Evolutionary conservation across 2,797 vertebrate species (phyloP), one percentile per base, ranked within the genome.

Genomic region (Characodon lateralis): DNA sequence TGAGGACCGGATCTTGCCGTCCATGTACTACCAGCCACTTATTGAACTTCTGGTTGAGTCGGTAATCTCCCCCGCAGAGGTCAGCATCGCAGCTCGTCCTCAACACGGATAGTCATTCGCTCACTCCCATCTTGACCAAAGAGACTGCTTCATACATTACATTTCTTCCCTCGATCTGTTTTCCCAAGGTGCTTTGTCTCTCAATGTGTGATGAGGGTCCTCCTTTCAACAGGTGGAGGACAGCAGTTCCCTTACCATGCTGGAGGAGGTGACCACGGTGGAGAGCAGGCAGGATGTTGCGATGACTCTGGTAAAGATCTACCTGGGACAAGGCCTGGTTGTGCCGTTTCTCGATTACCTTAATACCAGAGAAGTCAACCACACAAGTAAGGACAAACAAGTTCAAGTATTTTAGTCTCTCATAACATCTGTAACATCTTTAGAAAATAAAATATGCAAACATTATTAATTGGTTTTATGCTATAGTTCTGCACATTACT

Each of bases 251-350:
- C 87, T 98, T 89, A 96, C 95, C 13, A 83, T 98, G 92, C 91
- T 98, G 93, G 98, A 98, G 92, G 96, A 97, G 81, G 93, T 97
- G 85, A 96, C 95, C 72, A 96, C 88, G 0, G 96, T 96, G 1
- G 97, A 99, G 89, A 98, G 96, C 88, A 94, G 95, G 0, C 97
- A 98, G 91, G 97, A 98, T 0, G 95, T 98, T 9, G 97, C 97
- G 58, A 97, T 97, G 93, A 97, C 96, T 28, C 87, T 99, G 88
- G 97, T 98, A 92, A 97, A 97, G 94, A 96, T 98, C 80, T 99
- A 98, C 86, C 92, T 97, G 51, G 96, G 96, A 35, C 96, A 96
- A 84, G 97, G 97, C 5, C 93, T 97, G 86, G 95, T 96, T 0
- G 95, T 96, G 78, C 95, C 96, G 0, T 96, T 98, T 73, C 94